Conservation (phyloP, 2,113 vertebrate genomes). For the pig (Sus scrofa) region DNA sequence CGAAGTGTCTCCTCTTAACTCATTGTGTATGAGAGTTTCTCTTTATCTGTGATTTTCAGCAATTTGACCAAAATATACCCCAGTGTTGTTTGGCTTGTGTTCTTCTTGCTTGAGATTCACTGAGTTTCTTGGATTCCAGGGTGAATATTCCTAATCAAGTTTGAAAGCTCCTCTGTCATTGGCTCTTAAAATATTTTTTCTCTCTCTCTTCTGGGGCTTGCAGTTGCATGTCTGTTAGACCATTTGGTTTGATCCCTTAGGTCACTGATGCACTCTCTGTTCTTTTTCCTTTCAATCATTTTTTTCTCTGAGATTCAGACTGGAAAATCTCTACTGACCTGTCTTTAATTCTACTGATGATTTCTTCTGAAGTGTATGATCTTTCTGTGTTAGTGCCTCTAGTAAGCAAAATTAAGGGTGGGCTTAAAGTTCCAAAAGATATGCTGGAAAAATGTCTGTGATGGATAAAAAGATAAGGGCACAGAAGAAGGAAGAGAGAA, state of each 20-base stretch:
- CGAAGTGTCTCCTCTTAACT: neutral
- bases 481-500: neutral
- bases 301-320: neutral
- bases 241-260: neutral
- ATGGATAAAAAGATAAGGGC: neutral
- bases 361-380: neutral
- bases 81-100: neutral
- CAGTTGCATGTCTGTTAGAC: neutral
- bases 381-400: neutral
- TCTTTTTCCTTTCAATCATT: neutral
- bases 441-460: neutral
- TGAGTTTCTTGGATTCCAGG: neutral
- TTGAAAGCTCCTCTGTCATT: neutral
- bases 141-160: conserved; percentile 33
- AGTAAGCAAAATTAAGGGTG: neutral
- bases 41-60: conserved; percentile 20
- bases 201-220: neutral
- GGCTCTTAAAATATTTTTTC: neutral
- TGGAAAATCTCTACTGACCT: neutral
- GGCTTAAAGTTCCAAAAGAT: neutral
- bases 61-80: neutral
- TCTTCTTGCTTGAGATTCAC: conserved; percentile 45
- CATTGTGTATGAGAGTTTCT: neutral
- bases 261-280: neutral
- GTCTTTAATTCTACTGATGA: neutral